phyloP scores from a whole-genome alignment of 1,140 invertebrate species.

The Psix sp. region DNA sequence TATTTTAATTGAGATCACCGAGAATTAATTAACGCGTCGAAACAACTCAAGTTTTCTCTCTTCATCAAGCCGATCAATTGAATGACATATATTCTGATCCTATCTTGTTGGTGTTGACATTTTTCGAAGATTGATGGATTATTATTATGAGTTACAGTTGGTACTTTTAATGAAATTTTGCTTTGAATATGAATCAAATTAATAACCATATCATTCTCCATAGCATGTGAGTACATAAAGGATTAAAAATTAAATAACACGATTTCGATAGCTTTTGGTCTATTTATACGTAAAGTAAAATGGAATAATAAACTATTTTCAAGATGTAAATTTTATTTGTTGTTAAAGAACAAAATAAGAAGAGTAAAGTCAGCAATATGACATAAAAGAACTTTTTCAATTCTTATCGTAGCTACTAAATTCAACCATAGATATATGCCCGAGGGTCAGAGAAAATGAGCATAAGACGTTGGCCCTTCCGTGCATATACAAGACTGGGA shows the following conservation, averaged over 20 bases:
- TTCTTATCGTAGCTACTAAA: no score
- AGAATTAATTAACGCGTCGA: slow-evolving; percentile 74
- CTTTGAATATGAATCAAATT: no score
- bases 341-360: no score
- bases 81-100: slow-evolving; percentile 3
- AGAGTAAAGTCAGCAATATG: no score
- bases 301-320: no score
- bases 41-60: slow-evolving; percentile 57
- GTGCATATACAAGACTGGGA: slow-evolving; percentile 57
- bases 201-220: no score
- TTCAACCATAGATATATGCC: slow-evolving; percentile 6
- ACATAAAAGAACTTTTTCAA: not conserved
- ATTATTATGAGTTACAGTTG: not conserved
- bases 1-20: slow-evolving; percentile 75
- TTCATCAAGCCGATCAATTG: slow-evolving; percentile 51
- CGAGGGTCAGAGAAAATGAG: slow-evolving; percentile 23
- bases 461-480: slow-evolving; percentile 45
- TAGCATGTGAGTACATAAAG: no score
- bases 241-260: no score
- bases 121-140: slow-evolving; percentile 6
- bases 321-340: no score
- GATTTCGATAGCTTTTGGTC: no score
- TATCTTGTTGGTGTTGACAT: slow-evolving; percentile 1
- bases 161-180: not conserved
- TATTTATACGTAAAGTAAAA: no score